These are phyloP conservation scores for Lepidurus arcticus DNA, from an alignment of 1,140 invertebrate species.

Conservation along the genomic window DNA sequence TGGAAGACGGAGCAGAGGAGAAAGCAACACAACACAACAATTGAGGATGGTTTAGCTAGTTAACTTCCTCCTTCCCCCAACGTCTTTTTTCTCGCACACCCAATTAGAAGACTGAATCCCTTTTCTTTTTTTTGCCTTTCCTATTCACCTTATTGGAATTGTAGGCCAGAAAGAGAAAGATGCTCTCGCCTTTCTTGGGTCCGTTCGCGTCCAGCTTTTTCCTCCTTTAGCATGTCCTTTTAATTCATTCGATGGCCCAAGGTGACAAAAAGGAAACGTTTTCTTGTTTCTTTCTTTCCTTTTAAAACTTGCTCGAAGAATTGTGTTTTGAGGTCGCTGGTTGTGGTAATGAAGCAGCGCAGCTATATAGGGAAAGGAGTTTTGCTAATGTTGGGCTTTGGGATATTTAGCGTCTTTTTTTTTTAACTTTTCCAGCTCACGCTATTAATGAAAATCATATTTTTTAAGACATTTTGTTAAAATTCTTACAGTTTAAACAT, in stretches of 20 bases:
- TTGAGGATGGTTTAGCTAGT: not conserved
- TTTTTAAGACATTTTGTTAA: too few species aligned
- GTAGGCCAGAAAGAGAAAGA: constrained; percentile 21
- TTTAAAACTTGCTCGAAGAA: not conserved
- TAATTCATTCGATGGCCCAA: not conserved
- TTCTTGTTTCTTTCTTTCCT: not conserved
- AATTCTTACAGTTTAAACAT: too few species aligned
- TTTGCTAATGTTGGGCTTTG: not conserved
- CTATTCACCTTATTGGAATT: not conserved
- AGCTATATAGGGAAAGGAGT: constrained; percentile 11
- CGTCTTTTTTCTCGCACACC: not conserved
- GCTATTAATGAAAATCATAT: too few species aligned
- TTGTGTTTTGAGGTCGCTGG: constrained; percentile 12
- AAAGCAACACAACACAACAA: not conserved
- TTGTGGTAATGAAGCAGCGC: constrained; percentile 5
- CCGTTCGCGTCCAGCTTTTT: not conserved
- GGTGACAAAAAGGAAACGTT: not conserved
- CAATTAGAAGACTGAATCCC: not conserved
- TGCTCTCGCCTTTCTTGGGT: not conserved
- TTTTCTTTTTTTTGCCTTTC: not conserved
- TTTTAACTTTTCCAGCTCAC: not conserved
- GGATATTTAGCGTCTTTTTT: not conserved
- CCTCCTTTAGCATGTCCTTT: constrained; percentile 5
- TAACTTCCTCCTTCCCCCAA: not conserved
- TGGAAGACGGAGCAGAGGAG: not conserved